Conservation (phyloP, 2,797 vertebrate genomes). For the Coendou prehensilis region DNA sequence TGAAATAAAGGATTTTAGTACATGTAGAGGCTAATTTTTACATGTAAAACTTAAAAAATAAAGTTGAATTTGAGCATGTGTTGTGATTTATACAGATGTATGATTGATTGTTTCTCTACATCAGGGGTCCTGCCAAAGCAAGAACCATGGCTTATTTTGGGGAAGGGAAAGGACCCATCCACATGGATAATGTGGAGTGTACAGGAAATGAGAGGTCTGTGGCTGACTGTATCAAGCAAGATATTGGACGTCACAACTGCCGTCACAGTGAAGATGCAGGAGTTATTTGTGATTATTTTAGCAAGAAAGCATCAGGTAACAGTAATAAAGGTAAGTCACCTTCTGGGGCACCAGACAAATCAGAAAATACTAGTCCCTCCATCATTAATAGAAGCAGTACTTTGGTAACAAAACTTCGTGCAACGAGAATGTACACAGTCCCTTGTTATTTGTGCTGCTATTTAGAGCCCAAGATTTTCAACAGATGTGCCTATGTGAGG, state of each 20-base stretch:
- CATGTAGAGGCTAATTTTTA: neutral
- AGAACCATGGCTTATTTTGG: constrained; percentile 98
- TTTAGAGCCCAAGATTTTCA: neutral
- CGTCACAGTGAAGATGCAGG: constrained; percentile 98
- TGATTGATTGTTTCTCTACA: neutral
- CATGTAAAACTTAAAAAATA: neutral
- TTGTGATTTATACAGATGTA: neutral
- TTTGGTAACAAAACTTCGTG: neutral
- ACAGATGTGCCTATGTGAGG: neutral
- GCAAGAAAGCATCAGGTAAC: constrained; percentile 85
- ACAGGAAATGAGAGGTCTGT: constrained; percentile 93
- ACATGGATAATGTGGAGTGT: constrained; percentile 96
- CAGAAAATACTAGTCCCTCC: neutral
- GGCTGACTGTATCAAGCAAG: constrained; percentile 96
- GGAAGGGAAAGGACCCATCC: constrained; percentile 96
- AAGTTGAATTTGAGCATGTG: neutral
- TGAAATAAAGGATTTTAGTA: neutral
- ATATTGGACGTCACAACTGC: constrained; percentile 96
- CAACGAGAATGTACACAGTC: neutral
- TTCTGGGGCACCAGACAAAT: neutral
- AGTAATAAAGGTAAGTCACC: constrained; percentile 86
- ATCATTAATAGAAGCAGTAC: neutral
- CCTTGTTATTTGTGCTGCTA: neutral
- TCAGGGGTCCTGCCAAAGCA: constrained; percentile 94
- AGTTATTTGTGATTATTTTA: constrained; percentile 95